These are phyloP conservation scores for Ataeniobius toweri DNA, from an alignment of 2,797 vertebrate species.

Conservation along the genomic window DNA sequence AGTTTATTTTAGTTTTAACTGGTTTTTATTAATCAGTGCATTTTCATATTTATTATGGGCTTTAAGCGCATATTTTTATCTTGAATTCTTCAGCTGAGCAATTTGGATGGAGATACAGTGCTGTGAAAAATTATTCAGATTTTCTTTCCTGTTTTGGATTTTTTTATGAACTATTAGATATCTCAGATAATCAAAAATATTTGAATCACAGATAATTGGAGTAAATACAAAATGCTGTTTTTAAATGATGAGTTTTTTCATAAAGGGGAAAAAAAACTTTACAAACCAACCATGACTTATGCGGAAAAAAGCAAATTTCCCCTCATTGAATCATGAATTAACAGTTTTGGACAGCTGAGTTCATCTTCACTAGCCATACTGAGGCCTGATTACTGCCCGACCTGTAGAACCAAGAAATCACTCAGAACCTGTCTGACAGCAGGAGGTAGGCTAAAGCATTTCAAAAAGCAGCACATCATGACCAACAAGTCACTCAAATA, in stretches of 20 bases:
- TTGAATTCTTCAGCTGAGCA: background rate
- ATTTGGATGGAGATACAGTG: background rate
- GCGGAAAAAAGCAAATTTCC: background rate
- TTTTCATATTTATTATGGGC: too few relatives aligned
- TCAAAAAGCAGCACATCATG: background rate
- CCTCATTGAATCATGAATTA: background rate
- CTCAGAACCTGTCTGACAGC: background rate
- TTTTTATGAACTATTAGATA: background rate
- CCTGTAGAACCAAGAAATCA: background rate
- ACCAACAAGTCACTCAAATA: background rate
- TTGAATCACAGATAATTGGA: background rate
- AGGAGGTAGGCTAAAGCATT: background rate
- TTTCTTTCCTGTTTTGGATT: background rate
- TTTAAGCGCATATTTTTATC: background rate
- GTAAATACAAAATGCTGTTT: background rate
- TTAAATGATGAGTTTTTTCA: background rate
- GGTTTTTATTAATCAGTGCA: too few relatives aligned
- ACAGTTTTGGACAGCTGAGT: background rate
- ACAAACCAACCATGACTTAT: background rate
- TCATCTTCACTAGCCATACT: background rate
- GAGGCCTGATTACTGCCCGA: background rate
- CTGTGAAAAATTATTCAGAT: background rate
- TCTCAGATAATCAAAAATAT: background rate
- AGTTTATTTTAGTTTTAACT: background rate
- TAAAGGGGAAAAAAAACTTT: background rate